Base-by-base conservation (phyloP, 1,140 invertebrate species). In the Chelonus insularis region DNA sequence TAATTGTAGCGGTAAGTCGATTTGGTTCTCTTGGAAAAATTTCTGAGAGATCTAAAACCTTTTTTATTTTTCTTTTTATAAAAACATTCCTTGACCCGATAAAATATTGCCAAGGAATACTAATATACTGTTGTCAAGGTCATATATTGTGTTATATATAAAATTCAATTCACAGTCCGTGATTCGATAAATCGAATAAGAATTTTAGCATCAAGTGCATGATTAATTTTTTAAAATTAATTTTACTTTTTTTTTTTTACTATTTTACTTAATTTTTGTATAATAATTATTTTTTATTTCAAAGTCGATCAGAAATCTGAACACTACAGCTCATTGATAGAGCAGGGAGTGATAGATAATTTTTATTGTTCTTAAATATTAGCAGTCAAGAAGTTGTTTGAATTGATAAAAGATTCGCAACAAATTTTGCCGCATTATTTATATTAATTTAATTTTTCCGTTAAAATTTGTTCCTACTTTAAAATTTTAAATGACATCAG, bases 71-170 rank as follows among this genome's bases (percentile, higher is more conserved):
- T 62, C 36, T 68, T 64, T 65, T 72, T 79, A 79, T 79, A 80
- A 79, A 80, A 80, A 79, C 69, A 72, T 71, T 67, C 74, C 74
- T 69, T 72, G 73, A 70, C 72, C 68, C 68, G 74, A 75, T 73
- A 79, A 79, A 80, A 79, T 80, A 80, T 78, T 77, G 70, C 74
- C 77, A 73, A 72, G 73, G 69, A 64, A 76, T 70, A 74, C 71
- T 76, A 74, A 72, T 77, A 72, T 77, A 76, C 73, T 64, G 63
- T 67, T 67, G 66, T 71, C 65, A 66, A 68, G 66, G 66, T 71
- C 66, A 64, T 68, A 74, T 60, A 62, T 62, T 63, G 43, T 56
- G 64, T 47, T 57, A 34, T 66, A 72, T 73, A 72, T 71, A 72
- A 72, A 67, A 68, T 68, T 70, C 68, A 68, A 66, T 65, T 72